Evolutionary conservation across 2,888 invertebrate species (phyloP).

Genomic region (Xanthostigma xanthostigma): DNA sequence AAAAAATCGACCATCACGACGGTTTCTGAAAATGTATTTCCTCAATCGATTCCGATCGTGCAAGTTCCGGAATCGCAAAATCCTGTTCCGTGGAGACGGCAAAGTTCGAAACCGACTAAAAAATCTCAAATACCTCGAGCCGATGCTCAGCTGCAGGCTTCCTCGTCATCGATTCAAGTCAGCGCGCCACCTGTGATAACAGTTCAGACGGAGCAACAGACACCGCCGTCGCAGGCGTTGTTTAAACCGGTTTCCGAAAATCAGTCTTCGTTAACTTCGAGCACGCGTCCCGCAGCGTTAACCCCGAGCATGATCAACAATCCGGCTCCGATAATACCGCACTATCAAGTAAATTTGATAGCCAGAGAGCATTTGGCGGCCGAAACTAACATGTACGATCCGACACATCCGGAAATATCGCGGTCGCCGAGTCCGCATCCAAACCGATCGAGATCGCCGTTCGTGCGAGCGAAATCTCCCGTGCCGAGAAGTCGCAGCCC

Average conservation of each 20-base stretch:
- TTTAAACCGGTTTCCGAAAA: conserved; percentile 51
- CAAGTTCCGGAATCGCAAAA: too few relatives aligned
- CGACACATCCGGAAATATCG: conserved; percentile 39
- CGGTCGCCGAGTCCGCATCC: conserved; percentile 49
- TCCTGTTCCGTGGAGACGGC: too few relatives aligned
- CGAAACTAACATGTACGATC: conserved; percentile 42
- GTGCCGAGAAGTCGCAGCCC: conserved; percentile 17
- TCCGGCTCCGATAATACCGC: conserved; percentile 60
- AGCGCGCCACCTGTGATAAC: conserved; percentile 18
- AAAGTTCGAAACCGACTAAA: too few relatives aligned
- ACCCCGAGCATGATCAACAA: conserved; percentile 61
- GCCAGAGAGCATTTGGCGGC: conserved; percentile 48
- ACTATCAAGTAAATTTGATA: conserved; percentile 63
- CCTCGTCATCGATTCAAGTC: conserved; percentile 15
- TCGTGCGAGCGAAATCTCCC: conserved; percentile 45
- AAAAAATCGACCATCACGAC: too few relatives aligned
- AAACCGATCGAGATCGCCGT: conserved; percentile 22
- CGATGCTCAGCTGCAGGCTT: neutral
- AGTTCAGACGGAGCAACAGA: conserved; percentile 19
- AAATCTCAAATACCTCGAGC: conserved; percentile 1
- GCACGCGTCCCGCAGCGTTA: conserved; percentile 39
- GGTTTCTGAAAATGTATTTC: too few relatives aligned
- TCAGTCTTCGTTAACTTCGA: conserved; percentile 24
- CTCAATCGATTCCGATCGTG: too few relatives aligned
- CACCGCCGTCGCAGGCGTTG: conserved; percentile 36